phyloP scores from a whole-genome alignment of 2,113 vertebrate species.

The Gambusia affinis region DNA sequence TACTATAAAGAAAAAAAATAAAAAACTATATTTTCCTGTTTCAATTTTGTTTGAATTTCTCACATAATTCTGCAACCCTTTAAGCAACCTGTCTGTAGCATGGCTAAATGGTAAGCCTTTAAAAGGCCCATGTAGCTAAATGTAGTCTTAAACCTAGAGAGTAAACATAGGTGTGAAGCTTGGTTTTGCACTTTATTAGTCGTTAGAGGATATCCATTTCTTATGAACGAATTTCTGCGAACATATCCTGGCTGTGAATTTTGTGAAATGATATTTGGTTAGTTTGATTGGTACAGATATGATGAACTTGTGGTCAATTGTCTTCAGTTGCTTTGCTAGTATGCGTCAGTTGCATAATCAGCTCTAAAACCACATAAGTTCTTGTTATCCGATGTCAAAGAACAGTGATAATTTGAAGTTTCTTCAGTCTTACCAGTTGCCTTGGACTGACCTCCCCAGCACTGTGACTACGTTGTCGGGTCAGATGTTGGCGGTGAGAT shows the following conservation, averaged over 20 bases:
- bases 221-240: neutral
- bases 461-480: constrained; percentile 95
- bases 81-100: too few relatives aligned
- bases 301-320: neutral
- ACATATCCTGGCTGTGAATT: too few relatives aligned
- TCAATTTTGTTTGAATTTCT: neutral
- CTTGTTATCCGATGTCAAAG: neutral
- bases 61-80: neutral
- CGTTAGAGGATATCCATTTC: neutral
- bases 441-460: constrained; percentile 88
- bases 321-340: neutral
- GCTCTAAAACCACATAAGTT: neutral
- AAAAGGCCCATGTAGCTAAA: too few relatives aligned
- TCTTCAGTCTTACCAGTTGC: neutral
- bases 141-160: too few relatives aligned
- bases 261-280: neutral
- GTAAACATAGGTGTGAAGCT: too few relatives aligned
- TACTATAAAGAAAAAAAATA: too few relatives aligned
- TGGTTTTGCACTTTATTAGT: too few relatives aligned
- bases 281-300: neutral
- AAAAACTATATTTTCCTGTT: neutral
- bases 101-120: too few relatives aligned
- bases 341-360: neutral
- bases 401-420: neutral
- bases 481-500: constrained; percentile 93